These are phyloP conservation scores for Chaetorhynchus papuensis DNA, from an alignment of 2,113 vertebrate species.

Conservation along the genomic window DNA sequence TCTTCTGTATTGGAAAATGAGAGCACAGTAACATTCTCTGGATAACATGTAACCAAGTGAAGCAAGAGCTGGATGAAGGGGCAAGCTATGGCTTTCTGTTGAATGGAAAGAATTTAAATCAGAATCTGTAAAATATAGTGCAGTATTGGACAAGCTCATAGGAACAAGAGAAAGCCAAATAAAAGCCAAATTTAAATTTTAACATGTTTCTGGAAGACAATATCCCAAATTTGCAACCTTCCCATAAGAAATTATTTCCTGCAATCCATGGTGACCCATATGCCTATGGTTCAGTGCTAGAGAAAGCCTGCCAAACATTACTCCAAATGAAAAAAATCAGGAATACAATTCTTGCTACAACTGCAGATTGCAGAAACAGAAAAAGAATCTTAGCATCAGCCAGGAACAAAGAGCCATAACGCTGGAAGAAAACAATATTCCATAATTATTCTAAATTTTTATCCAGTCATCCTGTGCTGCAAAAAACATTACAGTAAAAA, in stretches of 20 bases:
- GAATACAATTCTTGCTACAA: not conserved
- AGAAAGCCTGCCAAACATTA: slow-evolving; percentile 33
- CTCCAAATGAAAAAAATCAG: not conserved
- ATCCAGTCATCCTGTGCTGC: not conserved
- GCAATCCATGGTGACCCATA: not conserved
- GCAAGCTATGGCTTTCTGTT: not conserved
- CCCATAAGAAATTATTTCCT: not conserved
- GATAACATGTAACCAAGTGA: not conserved
- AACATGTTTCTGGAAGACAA: not conserved
- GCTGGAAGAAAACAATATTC: slow-evolving; percentile 6
- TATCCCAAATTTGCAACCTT: not conserved
- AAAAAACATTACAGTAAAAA: not conserved
- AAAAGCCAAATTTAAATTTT: slow-evolving; percentile 23
- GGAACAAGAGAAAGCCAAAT: not conserved
- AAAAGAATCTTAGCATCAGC: not conserved
- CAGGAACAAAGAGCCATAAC: not conserved
- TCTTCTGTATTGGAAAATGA: slow-evolving; percentile 1
- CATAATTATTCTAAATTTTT: not conserved
- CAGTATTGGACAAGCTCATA: not conserved
- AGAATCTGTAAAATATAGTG: slow-evolving; percentile 19
- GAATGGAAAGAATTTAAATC: slow-evolving; percentile 45
- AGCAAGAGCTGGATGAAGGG: not conserved
- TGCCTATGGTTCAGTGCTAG: not conserved
- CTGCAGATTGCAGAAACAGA: slow-evolving; percentile 53
- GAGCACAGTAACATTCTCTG: not conserved